Conservation (phyloP, 1,140 invertebrate genomes). For the Laupala kohalensis region DNA sequence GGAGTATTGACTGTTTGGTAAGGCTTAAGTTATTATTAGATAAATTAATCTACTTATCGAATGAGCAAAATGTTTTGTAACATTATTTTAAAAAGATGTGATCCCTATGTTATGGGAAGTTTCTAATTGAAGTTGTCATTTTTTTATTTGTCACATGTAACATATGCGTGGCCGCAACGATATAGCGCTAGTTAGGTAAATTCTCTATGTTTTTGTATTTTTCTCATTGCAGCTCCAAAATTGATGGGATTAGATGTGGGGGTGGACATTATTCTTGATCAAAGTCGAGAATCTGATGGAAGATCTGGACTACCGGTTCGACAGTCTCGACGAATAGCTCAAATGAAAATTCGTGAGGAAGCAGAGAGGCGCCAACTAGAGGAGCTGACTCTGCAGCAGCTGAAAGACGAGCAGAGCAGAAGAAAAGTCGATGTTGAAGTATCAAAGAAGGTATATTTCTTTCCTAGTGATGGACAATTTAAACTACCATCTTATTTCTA, state of each 20-base stretch:
- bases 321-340: constrained; percentile 66
- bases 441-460: constrained; percentile 17
- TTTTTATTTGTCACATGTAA: no score
- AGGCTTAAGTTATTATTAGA: no score
- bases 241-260: constrained; percentile 37
- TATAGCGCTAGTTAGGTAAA: no score
- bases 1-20: no score
- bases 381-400: constrained; percentile 45
- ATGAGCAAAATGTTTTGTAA: no score
- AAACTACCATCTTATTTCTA: no score
- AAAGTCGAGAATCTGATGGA: constrained; percentile 15
- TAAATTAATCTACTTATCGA: no score
- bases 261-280: constrained; percentile 23
- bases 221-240: constrained; percentile 19
- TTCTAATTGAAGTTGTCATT: no score
- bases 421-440: constrained; percentile 35
- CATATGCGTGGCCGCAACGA: no score
- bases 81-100: no score
- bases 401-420: constrained; percentile 40
- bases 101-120: no score
- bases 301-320: constrained; percentile 37
- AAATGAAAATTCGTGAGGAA: constrained; percentile 72
- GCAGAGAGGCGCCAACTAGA: constrained; percentile 57
- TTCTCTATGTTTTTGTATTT: neutral
- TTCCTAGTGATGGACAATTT: neutral